A percentile compares a stretch with the other conserved stretches of the same genome.
Conservation (phyloP, 23 tunicate genomes). For the Pegea sp. region DNA sequence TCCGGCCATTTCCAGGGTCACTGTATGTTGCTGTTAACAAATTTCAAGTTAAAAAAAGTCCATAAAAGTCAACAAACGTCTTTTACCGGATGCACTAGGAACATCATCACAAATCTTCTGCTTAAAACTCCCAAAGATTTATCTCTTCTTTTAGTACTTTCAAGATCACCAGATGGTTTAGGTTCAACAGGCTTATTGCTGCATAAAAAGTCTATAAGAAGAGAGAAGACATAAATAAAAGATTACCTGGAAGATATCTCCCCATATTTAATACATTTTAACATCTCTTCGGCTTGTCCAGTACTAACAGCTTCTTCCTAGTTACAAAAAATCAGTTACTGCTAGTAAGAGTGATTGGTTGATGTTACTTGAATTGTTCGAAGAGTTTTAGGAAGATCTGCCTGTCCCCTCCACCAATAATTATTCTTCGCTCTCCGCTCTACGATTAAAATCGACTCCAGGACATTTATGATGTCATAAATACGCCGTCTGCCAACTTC, state of each 20-base stretch:
- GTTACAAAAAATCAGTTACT: too few relatives aligned
- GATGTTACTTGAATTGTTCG: constrained; percentile 21
- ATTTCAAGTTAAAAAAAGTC: too few relatives aligned
- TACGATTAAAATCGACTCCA: constrained; percentile 39
- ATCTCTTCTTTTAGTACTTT: constrained; percentile 19
- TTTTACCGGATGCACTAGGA: constrained; percentile 40
- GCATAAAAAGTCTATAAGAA: too few relatives aligned
- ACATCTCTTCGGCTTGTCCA: constrained; percentile 1
- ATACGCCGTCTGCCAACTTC: constrained; percentile 33
- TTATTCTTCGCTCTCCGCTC: constrained; percentile 39
- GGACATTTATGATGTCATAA: constrained; percentile 63
- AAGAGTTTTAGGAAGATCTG: constrained; percentile 21
- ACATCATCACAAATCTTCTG: constrained; percentile 33
- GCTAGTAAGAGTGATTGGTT: too few relatives aligned
- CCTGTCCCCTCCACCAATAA: constrained; percentile 38
- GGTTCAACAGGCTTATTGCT: too few relatives aligned
- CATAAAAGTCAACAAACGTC: background rate
- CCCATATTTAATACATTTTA: too few relatives aligned
- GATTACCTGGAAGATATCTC: too few relatives aligned
- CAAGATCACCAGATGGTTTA: too few relatives aligned
- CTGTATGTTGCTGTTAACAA: constrained; percentile 16
- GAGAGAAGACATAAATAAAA: too few relatives aligned
- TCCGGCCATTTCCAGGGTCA: constrained; percentile 42
- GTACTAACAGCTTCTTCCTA: background rate
- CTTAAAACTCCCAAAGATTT: constrained; percentile 42